These are phyloP conservation scores for Xiphophorus birchmanni DNA, from an alignment of 2,797 vertebrate species.

Conservation along the genomic window DNA sequence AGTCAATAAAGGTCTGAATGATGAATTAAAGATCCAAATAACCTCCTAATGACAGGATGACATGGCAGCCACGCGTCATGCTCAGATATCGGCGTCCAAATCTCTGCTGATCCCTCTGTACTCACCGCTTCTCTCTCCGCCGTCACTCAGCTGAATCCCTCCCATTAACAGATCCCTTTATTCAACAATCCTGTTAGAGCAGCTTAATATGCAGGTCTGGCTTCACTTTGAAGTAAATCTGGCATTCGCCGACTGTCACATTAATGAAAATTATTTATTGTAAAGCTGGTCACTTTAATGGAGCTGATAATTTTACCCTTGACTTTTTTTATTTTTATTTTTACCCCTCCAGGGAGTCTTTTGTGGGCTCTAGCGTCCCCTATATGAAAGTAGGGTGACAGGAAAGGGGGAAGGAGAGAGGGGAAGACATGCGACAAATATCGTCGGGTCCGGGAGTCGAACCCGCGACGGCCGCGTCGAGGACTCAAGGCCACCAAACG, in stretches of 20 bases:
- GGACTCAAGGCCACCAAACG: no score
- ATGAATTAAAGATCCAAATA: slow-evolving; percentile 81
- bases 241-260: background rate
- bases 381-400: background rate
- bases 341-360: no score
- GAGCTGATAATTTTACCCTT: background rate
- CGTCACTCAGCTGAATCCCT: slow-evolving; percentile 42
- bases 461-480: no score
- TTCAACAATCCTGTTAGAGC: background rate
- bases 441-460: no score
- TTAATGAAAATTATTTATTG: background rate
- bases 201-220: slow-evolving; percentile 21
- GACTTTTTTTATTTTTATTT: no score
- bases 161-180: slow-evolving; percentile 46
- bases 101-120: slow-evolving; percentile 51
- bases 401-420: no score
- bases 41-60: slow-evolving; percentile 78
- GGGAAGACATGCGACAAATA: no score
- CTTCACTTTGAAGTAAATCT: slow-evolving; percentile 12
- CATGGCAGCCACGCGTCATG: slow-evolving; percentile 67
- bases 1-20: slow-evolving; percentile 80
- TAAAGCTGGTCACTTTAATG: background rate
- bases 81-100: slow-evolving; percentile 64
- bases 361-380: no score
- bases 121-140: slow-evolving; percentile 31